These are phyloP conservation scores for Philereme vetulata DNA, from an alignment of 2,888 invertebrate genomes.

Conservation along the genomic window DNA sequence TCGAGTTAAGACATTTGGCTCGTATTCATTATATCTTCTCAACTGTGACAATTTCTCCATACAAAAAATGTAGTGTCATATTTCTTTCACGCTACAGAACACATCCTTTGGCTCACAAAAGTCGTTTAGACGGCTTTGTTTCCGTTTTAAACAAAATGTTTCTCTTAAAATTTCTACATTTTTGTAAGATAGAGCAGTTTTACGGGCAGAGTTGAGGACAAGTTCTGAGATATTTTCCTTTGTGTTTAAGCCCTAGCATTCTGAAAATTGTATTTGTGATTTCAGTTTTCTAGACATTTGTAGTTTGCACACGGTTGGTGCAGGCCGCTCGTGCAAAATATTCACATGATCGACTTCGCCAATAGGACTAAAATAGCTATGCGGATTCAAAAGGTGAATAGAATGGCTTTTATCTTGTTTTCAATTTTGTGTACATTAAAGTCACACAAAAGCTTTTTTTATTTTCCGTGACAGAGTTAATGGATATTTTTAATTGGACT, in stretches of 20 bases:
- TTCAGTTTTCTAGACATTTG: conserved; percentile 1
- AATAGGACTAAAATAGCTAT: conserved; percentile 22
- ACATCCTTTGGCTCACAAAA: conserved; percentile 46
- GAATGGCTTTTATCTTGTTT: conserved; percentile 11
- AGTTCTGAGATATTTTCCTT: conserved; percentile 19
- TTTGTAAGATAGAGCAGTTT: conserved; percentile 29
- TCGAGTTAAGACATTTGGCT: conserved; percentile 51
- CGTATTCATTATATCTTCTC: conserved; percentile 50
- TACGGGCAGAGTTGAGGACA: conserved; percentile 31
- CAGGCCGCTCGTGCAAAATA: conserved; percentile 19
- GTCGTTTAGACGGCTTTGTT: conserved; percentile 43
- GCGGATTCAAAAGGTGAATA: conserved; percentile 18
- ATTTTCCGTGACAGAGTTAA: no score
- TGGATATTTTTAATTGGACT: no score
- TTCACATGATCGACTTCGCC: conserved; percentile 15
- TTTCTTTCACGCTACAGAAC: conserved; percentile 44
- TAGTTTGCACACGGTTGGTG: conserved; percentile 1
- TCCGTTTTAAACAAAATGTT: conserved; percentile 43
- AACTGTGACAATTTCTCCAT: conserved; percentile 41
- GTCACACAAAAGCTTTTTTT: neutral
- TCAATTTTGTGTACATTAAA: conserved; percentile 13
- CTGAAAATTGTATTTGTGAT: conserved; percentile 5
- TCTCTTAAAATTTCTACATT: conserved; percentile 32
- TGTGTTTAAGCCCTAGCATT: conserved; percentile 8
- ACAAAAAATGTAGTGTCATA: conserved; percentile 44